Evolutionary conservation across 2,113 vertebrate species (phyloP), one percentile per base, ranked within the genome.

Genomic region (Hymenochirus boettgeri): DNA sequence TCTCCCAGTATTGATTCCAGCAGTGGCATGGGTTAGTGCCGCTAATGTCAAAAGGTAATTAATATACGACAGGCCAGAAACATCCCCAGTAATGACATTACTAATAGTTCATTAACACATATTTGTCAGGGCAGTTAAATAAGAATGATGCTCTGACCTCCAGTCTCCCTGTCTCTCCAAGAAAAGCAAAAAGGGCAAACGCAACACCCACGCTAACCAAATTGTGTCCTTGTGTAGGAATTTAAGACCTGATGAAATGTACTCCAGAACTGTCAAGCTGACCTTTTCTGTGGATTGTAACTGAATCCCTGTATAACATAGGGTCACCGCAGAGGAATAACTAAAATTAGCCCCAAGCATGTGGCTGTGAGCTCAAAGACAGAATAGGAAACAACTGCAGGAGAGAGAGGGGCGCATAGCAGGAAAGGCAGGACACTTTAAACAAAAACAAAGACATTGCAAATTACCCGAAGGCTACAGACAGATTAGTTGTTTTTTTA

Each of bases 221-320:
- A 42, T 10, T 39, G 29, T 27, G 47, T 15, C 24, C 56, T 47
- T 63, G 19, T 12, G 33, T 59, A 31, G 67, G 47, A 70, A 62
- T 33, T 19, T 9, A 45, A 39, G 26, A 23, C 12, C 42, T 24
- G 3, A 60, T 29, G 23, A 23, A 46, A 29, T 27, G 3, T 21
- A 18, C 10, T 27, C 24, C 10, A 59, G 45, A 59, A 59, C 47
- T 51, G 48, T 33, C 33, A 39, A 58, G 15, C 5, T 59, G 64
- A 67, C 64, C 64, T 67, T 67, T 67, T 17, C 23, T 7, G 18
- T 13, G 45, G n/a, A 21, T 47, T 22, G 64, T 37, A 67, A 67
- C 56, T 7, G 7, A 53, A 67, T 67, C 56, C 45, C 27, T 21
- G 55, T n/a, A 51, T 39, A 58, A 51, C 64, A 59, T 18, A 3